phyloP scores from a whole-genome alignment of 2,797 vertebrate genomes.

The Gallinago solitaria region DNA sequence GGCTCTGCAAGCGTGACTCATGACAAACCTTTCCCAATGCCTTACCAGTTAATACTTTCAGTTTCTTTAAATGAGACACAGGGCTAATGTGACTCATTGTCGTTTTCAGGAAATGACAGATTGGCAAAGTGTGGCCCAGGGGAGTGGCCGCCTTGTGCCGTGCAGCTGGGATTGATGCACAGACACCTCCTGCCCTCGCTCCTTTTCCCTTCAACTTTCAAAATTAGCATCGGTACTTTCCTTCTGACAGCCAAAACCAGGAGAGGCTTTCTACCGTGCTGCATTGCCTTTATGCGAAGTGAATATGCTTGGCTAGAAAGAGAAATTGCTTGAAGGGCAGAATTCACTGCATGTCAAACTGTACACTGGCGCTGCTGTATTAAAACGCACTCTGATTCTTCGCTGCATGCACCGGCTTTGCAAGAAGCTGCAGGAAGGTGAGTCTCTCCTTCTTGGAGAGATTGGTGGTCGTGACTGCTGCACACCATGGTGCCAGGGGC shows the following conservation, averaged over 20 bases:
- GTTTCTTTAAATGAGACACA: neutral
- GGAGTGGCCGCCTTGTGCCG: neutral
- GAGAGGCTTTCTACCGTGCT: neutral
- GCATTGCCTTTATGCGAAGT: neutral
- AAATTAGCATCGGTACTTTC: neutral
- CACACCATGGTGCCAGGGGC: no score
- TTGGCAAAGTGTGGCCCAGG: neutral
- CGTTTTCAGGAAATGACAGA: neutral
- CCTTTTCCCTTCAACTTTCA: conserved; percentile 11
- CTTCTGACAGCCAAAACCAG: neutral
- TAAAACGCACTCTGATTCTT: neutral
- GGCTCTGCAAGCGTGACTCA: neutral
- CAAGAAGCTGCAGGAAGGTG: neutral
- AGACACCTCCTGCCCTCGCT: neutral
- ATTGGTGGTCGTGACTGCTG: neutral
- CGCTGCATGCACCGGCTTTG: neutral
- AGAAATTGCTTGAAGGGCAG: neutral
- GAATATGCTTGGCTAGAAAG: neutral
- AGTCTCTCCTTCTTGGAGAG: neutral
- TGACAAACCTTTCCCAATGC: neutral
- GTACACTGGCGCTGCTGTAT: neutral
- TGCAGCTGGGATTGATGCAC: neutral
- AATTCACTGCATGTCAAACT: neutral
- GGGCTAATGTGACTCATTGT: conserved; percentile 33
- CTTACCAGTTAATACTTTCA: conserved; percentile 18